phyloP scores from a whole-genome alignment of 2,113 vertebrate species.

The Lophura nycthemera region DNA sequence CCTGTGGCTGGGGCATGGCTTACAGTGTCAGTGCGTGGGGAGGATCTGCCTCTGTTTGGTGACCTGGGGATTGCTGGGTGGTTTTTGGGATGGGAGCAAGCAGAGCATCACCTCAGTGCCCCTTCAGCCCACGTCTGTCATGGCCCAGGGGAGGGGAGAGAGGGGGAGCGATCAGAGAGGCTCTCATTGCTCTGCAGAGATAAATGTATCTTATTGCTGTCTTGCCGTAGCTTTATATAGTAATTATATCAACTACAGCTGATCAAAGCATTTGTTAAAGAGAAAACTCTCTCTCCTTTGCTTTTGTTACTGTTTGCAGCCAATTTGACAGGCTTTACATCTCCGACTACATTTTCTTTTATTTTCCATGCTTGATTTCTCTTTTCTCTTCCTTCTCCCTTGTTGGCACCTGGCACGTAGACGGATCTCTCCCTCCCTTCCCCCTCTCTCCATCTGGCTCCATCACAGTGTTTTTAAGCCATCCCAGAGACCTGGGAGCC shows the following conservation, averaged over 20 bases:
- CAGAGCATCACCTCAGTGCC: neutral
- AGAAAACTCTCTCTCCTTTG: conserved; percentile 79
- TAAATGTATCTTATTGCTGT: conserved; percentile 78
- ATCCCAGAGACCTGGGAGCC: conserved; percentile 1
- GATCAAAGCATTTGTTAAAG: conserved; percentile 86
- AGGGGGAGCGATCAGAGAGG: conserved; percentile 71
- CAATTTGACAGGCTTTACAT: conserved; percentile 79
- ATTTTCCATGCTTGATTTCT: conserved; percentile 80
- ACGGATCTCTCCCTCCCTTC: neutral
- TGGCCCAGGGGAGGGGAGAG: conserved; percentile 25
- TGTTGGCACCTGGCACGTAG: conserved; percentile 70
- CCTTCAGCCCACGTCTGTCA: conserved; percentile 37
- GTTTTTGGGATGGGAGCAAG: rapidly evolving
- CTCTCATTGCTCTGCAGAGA: conserved; percentile 63
- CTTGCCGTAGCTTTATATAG: conserved; percentile 80
- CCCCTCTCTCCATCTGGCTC: conserved; percentile 67
- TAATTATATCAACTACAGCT: conserved; percentile 81
- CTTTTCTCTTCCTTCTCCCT: conserved; percentile 68
- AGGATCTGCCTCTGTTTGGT: rapidly evolving
- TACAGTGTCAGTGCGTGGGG: rapidly evolving
- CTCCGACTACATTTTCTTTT: conserved; percentile 75
- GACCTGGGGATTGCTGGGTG: neutral
- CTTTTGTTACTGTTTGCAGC: conserved; percentile 79
- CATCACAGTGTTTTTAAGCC: conserved; percentile 60
- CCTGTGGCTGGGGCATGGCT: neutral